Percentiles rank a stretch among this genome's conserved stretches.
phyloP scores from a whole-genome alignment of 2,888 invertebrate genomes.

The Volucella zonaria region DNA sequence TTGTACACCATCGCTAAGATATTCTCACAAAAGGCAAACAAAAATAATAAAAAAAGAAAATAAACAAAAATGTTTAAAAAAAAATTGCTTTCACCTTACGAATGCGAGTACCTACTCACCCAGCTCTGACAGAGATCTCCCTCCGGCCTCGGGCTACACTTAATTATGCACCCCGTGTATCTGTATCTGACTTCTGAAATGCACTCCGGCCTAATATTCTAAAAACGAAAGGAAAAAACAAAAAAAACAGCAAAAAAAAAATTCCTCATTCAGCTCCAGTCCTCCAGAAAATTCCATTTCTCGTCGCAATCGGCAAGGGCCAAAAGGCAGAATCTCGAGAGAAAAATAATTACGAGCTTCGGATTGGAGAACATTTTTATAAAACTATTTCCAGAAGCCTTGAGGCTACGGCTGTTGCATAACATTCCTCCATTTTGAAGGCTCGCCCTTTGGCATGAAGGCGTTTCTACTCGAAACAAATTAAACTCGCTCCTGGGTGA shows the following conservation, averaged over 20 bases:
- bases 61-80: no score
- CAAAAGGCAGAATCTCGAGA: slow-evolving; percentile 21
- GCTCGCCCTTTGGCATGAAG: no score
- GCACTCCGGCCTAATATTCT: slow-evolving; percentile 35
- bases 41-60: no score
- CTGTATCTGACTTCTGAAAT: slow-evolving; percentile 60
- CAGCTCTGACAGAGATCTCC: slow-evolving; percentile 8
- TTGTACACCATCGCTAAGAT: no score
- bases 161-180: slow-evolving; percentile 55
- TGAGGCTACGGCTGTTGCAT: slow-evolving; percentile 7
- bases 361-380: slow-evolving; percentile 35
- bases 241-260: not conserved
- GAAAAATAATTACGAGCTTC: slow-evolving; percentile 55
- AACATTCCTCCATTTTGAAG: not conserved
- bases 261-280: slow-evolving; percentile 28
- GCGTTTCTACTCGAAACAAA: no score
- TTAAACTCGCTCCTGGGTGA: no score
- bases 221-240: no score
- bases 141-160: slow-evolving; percentile 31
- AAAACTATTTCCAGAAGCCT: slow-evolving; percentile 40
- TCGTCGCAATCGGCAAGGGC: not conserved
- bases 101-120: not conserved
- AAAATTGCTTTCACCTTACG: no score
- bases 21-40: no score
- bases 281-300: slow-evolving; percentile 34